Base-by-base conservation (phyloP, 2,888 invertebrate species). In the Xestoiulus laeticollis region DNA sequence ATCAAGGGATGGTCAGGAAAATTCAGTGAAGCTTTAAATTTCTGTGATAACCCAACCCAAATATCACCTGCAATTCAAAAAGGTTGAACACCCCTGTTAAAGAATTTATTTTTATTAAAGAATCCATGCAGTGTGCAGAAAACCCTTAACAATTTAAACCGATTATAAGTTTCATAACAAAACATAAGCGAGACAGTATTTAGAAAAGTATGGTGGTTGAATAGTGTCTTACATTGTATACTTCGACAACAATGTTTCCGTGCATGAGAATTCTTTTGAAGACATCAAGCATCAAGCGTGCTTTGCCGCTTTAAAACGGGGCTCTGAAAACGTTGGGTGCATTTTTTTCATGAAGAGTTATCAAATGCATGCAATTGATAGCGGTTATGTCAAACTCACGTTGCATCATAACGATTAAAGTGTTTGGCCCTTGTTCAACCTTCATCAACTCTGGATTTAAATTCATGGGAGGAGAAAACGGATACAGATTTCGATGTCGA, bases 401-500 rank as follows among this genome's bases (percentile, higher is more conserved):
- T 12, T 30, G 78, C 30, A 78, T 78, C 78, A 30, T 30, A 78
- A 26, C 78, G 78, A 78, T 78, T 78, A 78, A 26, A 78, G 30
- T 14, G 48, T 12, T 26, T 78, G 30, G 78, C 78, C 78, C 78
- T 78, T 78, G 78, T 78, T 78, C 78, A 78, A 78, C 78, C 78
- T 26, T 78, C 30, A 78, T 30, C 78, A 30, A 78, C 26, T 78
- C 30, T 26, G 8, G 78, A 26, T 26, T 78, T 78, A 78, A 78
- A 78, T 78, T 14, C 78, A 30, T 30, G 78, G 78, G 78, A 78
- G 78, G 78, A 26, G 78, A 78, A 78, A 78, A 78, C 78, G 78
- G 78, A 78, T 14, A 78, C 78, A 78, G 78, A 78, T 78, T 78
- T 78, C 78, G 78, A 78, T 78, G 78, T 78, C 78, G 30, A 30